Evolutionary conservation across 2,797 vertebrate species (phyloP).

Genomic region (Scolopax rusticola): DNA sequence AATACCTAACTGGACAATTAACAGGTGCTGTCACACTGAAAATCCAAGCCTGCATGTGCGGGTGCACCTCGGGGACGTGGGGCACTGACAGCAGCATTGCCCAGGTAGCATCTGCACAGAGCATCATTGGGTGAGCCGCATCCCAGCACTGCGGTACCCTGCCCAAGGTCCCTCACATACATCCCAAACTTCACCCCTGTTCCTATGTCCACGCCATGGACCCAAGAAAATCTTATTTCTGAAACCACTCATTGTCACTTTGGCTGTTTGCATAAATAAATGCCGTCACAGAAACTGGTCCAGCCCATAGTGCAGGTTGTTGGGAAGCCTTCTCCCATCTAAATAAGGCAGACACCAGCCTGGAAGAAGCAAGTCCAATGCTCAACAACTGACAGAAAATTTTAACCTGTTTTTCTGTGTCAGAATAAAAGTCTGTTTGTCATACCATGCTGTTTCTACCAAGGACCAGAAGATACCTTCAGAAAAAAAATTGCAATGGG

Average conservation of each 20-base stretch:
- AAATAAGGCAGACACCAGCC: neutral
- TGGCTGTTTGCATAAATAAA: neutral
- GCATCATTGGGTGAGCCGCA: neutral
- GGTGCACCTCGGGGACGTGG: neutral
- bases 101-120: neutral
- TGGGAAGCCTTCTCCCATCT: neutral
- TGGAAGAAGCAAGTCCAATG: neutral
- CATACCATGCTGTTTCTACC: neutral
- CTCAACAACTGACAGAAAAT: neutral
- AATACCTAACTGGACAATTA: conserved; percentile 76
- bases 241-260: neutral
- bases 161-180: neutral
- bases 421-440: neutral
- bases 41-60: neutral
- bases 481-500: neutral
- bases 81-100: neutral
- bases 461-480: neutral
- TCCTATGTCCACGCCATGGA: neutral
- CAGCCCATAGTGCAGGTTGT: neutral
- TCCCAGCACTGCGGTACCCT: neutral
- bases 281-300: neutral
- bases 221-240: neutral
- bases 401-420: neutral
- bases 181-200: rapidly evolving
- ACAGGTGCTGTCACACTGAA: conserved; percentile 76